These are phyloP conservation scores for Nothocercus nigrocapillus DNA, from an alignment of 2,113 vertebrate species.

Conservation along the genomic window DNA sequence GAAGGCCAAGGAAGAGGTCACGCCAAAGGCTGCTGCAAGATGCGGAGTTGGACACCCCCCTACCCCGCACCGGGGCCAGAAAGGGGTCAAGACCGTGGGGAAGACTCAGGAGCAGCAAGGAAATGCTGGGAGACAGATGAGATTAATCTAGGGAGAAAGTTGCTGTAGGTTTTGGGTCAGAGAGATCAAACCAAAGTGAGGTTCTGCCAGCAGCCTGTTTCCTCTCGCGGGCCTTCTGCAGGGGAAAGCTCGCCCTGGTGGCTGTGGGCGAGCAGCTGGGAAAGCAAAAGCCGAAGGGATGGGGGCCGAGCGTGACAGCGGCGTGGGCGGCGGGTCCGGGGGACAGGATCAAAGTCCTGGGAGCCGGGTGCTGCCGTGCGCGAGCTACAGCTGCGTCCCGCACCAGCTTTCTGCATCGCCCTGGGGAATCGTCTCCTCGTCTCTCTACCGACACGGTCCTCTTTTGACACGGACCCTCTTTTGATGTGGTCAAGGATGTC, in stretches of 20 bases:
- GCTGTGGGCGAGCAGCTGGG: fast-evolving
- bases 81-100: background rate
- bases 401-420: fast-evolving
- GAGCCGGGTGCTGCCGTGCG: fast-evolving
- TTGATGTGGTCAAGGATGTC: background rate
- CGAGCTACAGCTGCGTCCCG: background rate
- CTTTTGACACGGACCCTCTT: background rate
- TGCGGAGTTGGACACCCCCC: background rate
- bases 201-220: fast-evolving
- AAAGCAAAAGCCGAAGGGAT: fast-evolving
- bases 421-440: background rate
- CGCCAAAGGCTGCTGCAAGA: background rate
- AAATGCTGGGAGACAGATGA: background rate
- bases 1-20: background rate
- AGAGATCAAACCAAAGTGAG: background rate
- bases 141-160: background rate
- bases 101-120: background rate
- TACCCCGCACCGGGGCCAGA: background rate
- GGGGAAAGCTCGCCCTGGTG: background rate
- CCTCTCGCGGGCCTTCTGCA: fast-evolving
- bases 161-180: background rate
- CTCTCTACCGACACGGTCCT: background rate
- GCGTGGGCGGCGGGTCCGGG: background rate
- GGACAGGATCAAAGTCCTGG: background rate
- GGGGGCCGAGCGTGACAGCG: background rate